Evolutionary conservation across 2,888 invertebrate genomes (phyloP), one percentile per base, ranked within the genome.

Genomic region (Drosophila seclusa): DNA sequence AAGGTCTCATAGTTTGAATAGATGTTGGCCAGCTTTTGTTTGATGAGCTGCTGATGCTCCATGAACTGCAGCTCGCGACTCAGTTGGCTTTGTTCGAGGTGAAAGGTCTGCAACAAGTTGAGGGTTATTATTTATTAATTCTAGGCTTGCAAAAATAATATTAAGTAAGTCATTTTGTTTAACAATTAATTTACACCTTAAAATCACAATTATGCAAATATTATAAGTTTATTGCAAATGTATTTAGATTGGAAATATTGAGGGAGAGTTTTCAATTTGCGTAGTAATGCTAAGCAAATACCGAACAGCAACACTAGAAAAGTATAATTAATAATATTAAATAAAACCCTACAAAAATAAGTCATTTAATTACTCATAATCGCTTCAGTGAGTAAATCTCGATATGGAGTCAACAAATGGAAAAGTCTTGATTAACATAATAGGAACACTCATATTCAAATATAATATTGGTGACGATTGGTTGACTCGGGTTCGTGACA

Each of bases 31-130:
- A 93, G 74, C 72, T 92, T 92, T 24, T 84, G 85, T 67, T 93
- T 93, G 10, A 92, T 87, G 53, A 87, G 87, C 62, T 93, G 94
- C 55, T 96, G 93, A 74, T 95, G 95, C 91, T 96, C 95, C 29
- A 95, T 95, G 91, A 96, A 96, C 68, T 94, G 94, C n/a, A 96
- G 94, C 92, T 96, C 96, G 0, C 94, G 94, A 58, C 95, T 95
- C 32, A 96, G 93, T 86, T 94, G 94, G 10, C 95, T 95, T 76
- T 95, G 94, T 63, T 95, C 94, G 86, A 96, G 91, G 85, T 95
- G 94, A 82, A 95, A 96, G 92, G 95, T 95, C 97, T 97, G 94
- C 70, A 94, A 93, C 83, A 82, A 92, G n/a, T 27, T 18, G 27
- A 49, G 27, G 4, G 8, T 45, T 45, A 24, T 16, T 24, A 16